Percentiles rank a stretch among this genome's conserved stretches.
Conservation (phyloP, 2,113 vertebrate genomes). For the Xyrauchen texanus region DNA sequence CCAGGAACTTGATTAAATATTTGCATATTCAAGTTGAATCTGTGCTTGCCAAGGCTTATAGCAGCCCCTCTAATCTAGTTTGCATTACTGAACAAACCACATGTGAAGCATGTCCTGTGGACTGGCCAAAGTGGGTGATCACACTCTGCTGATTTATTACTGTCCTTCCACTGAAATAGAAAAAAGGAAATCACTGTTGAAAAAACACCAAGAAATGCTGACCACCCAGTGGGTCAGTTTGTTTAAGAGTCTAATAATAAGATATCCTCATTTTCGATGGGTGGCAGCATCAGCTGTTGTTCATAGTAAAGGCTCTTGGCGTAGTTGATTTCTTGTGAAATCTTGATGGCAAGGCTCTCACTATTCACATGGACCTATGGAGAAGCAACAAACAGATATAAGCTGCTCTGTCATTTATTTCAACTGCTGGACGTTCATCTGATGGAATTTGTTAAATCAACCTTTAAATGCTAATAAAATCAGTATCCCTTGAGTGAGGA, state of each 20-base stretch:
- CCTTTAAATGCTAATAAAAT: no score
- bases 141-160: conserved; percentile 12
- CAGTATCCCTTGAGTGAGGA: no score
- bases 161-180: conserved; percentile 18
- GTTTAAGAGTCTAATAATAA: conserved; percentile 87
- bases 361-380: conserved; percentile 90
- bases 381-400: not conserved
- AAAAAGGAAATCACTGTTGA: conserved; percentile 23
- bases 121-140: conserved; percentile 26
- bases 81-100: conserved; percentile 30
- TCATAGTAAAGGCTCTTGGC: conserved; percentile 99
- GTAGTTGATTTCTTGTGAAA: conserved; percentile 98
- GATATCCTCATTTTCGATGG: conserved; percentile 80
- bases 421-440: no score
- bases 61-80: conserved; percentile 19
- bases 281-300: conserved; percentile 94
- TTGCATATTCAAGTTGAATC: conserved; percentile 58
- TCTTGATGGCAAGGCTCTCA: conserved; percentile 88
- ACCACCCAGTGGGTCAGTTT: conserved; percentile 6
- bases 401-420: no score
- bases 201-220: conserved; percentile 16
- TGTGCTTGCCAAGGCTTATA: conserved; percentile 51
- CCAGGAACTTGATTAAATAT: conserved; percentile 38
- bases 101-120: conserved; percentile 21
- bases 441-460: no score